These are phyloP conservation scores for Phthorimaea operculella DNA, from an alignment of 1,140 invertebrate species.

Conservation along the genomic window DNA sequence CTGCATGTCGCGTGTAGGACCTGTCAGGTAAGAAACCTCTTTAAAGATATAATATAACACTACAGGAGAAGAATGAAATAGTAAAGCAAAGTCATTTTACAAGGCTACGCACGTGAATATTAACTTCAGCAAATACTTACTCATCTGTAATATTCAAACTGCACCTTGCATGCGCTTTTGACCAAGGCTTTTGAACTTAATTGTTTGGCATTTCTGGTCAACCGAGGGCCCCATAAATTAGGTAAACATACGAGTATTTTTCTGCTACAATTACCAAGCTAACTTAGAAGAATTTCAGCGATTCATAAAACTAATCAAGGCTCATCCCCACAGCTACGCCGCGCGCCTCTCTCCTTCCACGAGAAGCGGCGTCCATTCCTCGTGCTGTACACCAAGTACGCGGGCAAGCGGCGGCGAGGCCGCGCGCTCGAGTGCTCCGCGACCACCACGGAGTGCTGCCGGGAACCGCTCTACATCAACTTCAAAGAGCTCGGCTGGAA, in stretches of 20 bases:
- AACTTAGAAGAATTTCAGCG: too few relatives aligned
- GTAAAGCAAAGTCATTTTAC: too few relatives aligned
- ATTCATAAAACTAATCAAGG: not conserved
- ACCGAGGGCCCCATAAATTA: too few relatives aligned
- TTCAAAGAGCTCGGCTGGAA: conserved; percentile 89
- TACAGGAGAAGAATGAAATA: too few relatives aligned
- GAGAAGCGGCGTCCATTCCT: conserved; percentile 77
- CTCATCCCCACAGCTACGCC: conserved; percentile 52
- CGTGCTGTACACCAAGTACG: conserved; percentile 75
- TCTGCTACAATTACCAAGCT: too few relatives aligned
- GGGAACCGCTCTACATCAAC: conserved; percentile 83
- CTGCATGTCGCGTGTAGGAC: conserved; percentile 81
- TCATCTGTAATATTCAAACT: too few relatives aligned
- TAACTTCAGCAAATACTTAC: too few relatives aligned
- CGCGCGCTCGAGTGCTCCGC: conserved; percentile 76
- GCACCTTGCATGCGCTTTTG: too few relatives aligned
- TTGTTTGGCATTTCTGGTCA: too few relatives aligned
- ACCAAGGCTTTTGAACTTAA: too few relatives aligned
- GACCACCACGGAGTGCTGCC: conserved; percentile 80
- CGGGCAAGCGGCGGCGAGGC: conserved; percentile 71
- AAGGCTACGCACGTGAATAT: too few relatives aligned
- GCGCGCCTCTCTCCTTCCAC: conserved; percentile 72
- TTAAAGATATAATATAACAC: not conserved
- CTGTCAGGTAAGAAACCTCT: conserved; percentile 69
- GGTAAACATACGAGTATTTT: too few relatives aligned